Percentiles rank a stretch among this genome's conserved stretches.
These are phyloP conservation scores for Haliaeetus leucogaster DNA, from an alignment of 2,113 vertebrate species.

Conservation along the genomic window DNA sequence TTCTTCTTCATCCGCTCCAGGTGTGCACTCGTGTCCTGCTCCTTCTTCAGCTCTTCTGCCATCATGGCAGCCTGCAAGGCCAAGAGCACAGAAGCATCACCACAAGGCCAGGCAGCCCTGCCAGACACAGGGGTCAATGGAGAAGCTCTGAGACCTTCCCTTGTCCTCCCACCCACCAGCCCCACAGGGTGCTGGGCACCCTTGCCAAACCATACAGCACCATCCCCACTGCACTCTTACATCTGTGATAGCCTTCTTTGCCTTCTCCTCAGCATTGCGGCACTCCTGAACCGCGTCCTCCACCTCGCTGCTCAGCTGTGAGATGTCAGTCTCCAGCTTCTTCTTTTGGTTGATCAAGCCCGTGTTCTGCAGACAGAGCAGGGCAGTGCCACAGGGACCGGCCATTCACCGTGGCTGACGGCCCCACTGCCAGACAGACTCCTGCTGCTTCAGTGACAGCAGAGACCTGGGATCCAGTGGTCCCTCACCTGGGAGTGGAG, in stretches of 20 bases:
- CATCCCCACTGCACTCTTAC: slow-evolving; percentile 62
- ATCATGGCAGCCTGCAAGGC: slow-evolving; percentile 88
- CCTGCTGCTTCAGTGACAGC: background rate
- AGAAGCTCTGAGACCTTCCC: background rate
- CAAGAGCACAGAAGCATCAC: background rate
- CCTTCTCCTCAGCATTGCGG: slow-evolving; percentile 89
- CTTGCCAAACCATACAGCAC: rapidly evolving
- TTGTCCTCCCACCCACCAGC: background rate
- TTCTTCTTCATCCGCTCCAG: slow-evolving; percentile 96
- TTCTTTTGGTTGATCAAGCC: slow-evolving; percentile 91
- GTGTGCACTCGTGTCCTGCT: slow-evolving; percentile 89
- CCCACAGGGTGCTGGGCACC: background rate
- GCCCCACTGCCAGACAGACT: rapidly evolving
- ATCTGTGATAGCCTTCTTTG: slow-evolving; percentile 91
- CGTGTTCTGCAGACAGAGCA: slow-evolving; percentile 78
- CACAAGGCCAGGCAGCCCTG: background rate
- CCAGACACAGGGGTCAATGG: background rate
- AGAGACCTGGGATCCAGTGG: rapidly evolving
- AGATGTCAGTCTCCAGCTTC: slow-evolving; percentile 87
- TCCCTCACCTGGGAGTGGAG: slow-evolving; percentile 85
- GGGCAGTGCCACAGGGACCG: background rate
- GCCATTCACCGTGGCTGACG: rapidly evolving
- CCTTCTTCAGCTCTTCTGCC: slow-evolving; percentile 95
- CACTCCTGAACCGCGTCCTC: slow-evolving; percentile 89
- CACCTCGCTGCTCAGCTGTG: slow-evolving; percentile 81